phyloP scores from a whole-genome alignment of 2,113 vertebrate genomes.

The Thymallus thymallus region DNA sequence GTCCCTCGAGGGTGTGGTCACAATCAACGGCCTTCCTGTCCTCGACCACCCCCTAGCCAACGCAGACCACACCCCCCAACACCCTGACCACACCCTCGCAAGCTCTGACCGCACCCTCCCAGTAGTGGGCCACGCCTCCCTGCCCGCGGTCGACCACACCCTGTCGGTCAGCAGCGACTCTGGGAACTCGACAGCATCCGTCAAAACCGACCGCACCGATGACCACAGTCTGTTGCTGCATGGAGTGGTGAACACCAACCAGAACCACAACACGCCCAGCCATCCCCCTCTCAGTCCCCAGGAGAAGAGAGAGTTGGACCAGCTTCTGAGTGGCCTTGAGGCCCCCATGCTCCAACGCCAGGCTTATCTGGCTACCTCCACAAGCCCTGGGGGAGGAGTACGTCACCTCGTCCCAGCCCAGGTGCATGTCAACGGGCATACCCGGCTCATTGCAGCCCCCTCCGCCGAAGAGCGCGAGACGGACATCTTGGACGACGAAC shows the following conservation, averaged over 20 bases:
- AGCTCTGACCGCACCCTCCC: conserved; percentile 85
- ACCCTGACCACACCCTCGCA: conserved; percentile 58
- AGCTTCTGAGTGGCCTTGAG: conserved; percentile 86
- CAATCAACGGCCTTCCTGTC: conserved; percentile 72
- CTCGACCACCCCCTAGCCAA: conserved; percentile 55
- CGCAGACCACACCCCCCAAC: conserved; percentile 52
- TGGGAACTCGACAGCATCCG: conserved; percentile 92
- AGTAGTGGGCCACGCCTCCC: conserved; percentile 63
- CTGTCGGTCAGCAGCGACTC: conserved; percentile 96
- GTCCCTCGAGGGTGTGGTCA: conserved; percentile 79
- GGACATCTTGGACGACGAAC: conserved; percentile 90
- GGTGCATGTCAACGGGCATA: conserved; percentile 89
- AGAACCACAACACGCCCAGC: conserved; percentile 29
- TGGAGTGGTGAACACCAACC: conserved; percentile 56
- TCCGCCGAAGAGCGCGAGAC: conserved; percentile 83
- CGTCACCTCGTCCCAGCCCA: conserved; percentile 90
- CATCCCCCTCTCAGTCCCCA: conserved; percentile 81
- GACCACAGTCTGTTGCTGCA: conserved; percentile 71
- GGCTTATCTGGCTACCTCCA: conserved; percentile 62
- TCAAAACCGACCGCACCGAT: conserved; percentile 93
- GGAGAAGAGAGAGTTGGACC: conserved; percentile 88
- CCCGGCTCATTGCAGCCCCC: conserved; percentile 38
- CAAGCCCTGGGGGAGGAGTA: conserved; percentile 66
- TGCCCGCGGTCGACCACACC: conserved; percentile 85
- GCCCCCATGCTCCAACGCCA: conserved; percentile 74